phyloP scores from a whole-genome alignment of 1,140 invertebrate genomes.

The Grapholita molesta region DNA sequence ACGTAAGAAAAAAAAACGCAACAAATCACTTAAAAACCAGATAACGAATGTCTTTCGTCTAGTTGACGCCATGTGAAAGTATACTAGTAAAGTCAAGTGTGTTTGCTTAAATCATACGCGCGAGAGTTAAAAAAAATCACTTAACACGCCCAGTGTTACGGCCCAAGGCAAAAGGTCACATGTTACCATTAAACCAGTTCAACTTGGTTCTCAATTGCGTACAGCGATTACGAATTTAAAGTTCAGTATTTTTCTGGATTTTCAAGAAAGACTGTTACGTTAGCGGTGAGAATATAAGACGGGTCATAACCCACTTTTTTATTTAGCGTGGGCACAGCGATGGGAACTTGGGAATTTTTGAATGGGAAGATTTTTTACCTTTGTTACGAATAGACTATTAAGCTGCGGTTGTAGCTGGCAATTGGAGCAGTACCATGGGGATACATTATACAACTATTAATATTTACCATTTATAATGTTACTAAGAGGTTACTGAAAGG shows the following conservation, averaged over 20 bases:
- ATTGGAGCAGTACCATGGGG: too few species aligned
- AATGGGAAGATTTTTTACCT: not conserved
- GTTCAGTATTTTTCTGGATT: not conserved
- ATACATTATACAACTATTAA: too few species aligned
- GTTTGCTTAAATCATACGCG: constrained; percentile 5
- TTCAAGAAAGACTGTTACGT: not conserved
- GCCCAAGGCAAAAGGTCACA: not conserved
- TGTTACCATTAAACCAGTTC: not conserved
- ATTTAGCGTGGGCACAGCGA: not conserved
- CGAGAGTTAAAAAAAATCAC: constrained; percentile 9
- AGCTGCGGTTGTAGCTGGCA: too few species aligned
- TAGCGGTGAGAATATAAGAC: too few species aligned
- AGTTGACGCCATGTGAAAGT: constrained; percentile 14
- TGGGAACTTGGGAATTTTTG: not conserved
- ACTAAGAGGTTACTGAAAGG: too few species aligned
- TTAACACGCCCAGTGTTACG: not conserved
- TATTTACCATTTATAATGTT: too few species aligned
- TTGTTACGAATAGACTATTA: not conserved
- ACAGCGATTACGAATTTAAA: not conserved
- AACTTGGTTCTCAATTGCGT: not conserved
- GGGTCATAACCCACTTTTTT: too few species aligned
- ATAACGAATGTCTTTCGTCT: not conserved
- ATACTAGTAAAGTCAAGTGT: not conserved
- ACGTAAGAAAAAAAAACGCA: not conserved
- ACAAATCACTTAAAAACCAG: not conserved